Base-by-base conservation (phyloP, 1,140 invertebrate genomes). In the Euura saliciscinereae region DNA sequence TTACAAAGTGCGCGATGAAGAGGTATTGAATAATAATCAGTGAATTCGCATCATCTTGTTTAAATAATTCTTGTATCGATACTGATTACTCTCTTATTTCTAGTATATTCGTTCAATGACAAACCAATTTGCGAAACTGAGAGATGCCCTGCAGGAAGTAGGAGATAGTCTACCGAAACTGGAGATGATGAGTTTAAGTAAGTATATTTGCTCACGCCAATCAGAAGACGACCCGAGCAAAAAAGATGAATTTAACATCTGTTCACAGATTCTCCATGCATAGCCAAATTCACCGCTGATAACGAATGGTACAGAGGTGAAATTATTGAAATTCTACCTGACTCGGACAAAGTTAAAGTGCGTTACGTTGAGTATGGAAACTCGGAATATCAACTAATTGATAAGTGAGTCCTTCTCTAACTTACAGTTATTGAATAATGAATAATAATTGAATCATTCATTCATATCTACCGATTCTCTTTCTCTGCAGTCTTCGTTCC, bases 361-460 rank as follows among this genome's bases (percentile, higher is more conserved):
- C 79, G 87, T 71, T 93, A 90, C 76, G 82, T 93, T 2, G 92
- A 94, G 79, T 93, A 90, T 75, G 92, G 92, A 0, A 93, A 93
- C 72, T 80, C 86, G 69, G 89, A 91, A 75, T 66, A 69, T 5
- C 73, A 11, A 69, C 46, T 64, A 46, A 43, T 59, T 6, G 13
- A 69, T 43, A 44, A 77, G 81, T 83, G 70, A 78, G 76, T 80
- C 13, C 51, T 28, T 28, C 28, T 28, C 28, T 28, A 28, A 43
- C 6, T 10, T 70, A 69, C 72, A 78, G 71, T 45, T 59, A 44
- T 75, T 11, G 4, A 59, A 43, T 46, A 45, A 10, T 74, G 46
- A 13, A 65, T 59, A 59, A 59, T 59, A 11, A 11, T 59, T 11
- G 10, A 59, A 59, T 66, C 45, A 45, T 74, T 13, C 66, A 59